These are phyloP conservation scores for Falcaria lacertinaria DNA, from an alignment of 2,888 invertebrate genomes.

Conservation along the genomic window DNA sequence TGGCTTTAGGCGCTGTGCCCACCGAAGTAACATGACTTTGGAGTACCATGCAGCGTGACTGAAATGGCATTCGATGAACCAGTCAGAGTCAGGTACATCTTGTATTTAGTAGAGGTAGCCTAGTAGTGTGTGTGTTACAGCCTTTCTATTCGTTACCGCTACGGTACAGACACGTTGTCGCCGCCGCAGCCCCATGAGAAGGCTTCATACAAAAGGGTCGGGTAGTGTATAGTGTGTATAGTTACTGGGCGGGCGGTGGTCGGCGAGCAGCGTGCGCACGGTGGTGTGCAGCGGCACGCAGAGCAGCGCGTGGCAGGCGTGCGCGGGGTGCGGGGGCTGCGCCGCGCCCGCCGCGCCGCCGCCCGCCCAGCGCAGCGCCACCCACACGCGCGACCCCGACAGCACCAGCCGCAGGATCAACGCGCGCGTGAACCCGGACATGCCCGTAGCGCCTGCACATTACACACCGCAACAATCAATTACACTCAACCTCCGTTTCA, in stretches of 20 bases:
- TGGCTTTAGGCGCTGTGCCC: no score
- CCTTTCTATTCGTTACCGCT: no score
- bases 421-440: conserved; percentile 93
- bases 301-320: conserved; percentile 84
- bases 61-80: no score
- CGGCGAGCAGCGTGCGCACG: conserved; percentile 85
- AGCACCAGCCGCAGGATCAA: conserved; percentile 91
- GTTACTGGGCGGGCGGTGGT: conserved; percentile 61
- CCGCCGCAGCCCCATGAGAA: no score
- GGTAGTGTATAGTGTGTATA: conserved; percentile 7
- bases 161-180: no score
- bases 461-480: background rate
- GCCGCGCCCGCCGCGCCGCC: conserved; percentile 77
- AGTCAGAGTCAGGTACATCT: no score
- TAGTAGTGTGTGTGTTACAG: no score
- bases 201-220: background rate
- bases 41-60: no score
- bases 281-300: conserved; percentile 88
- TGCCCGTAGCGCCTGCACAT: conserved; percentile 70
- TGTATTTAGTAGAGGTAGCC: no score
- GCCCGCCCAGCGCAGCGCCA: conserved; percentile 80
- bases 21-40: no score
- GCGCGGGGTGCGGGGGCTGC: conserved; percentile 79
- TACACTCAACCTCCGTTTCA: background rate
- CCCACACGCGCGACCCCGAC: conserved; percentile 90